phyloP scores from a whole-genome alignment of 2,113 vertebrate species.

The Sorex fumeus region DNA sequence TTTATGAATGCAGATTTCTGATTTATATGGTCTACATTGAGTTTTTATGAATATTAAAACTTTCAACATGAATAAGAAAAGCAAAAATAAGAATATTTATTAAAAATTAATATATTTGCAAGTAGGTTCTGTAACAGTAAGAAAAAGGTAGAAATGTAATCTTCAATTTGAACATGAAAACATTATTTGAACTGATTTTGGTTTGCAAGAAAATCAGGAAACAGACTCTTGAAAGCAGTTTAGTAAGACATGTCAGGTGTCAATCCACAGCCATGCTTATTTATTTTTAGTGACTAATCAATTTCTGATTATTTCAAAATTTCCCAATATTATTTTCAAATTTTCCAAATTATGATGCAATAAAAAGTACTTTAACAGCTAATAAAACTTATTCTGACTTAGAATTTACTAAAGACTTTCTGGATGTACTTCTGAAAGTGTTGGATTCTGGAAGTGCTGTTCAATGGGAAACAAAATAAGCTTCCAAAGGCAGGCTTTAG shows the following conservation, averaged over 20 bases:
- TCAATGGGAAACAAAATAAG: constrained; percentile 1
- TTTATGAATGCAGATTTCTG: not conserved
- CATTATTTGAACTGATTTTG: not conserved
- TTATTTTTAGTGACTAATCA: not conserved
- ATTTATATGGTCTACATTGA: not conserved
- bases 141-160: constrained; percentile 15
- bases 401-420: constrained; percentile 20
- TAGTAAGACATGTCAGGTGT: not conserved
- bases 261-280: not conserved
- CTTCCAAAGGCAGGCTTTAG: constrained; percentile 20
- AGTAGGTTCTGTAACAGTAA: not conserved
- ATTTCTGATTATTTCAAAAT: not conserved
- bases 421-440: constrained; percentile 56
- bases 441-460: constrained; percentile 12
- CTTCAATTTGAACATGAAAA: not conserved
- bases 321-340: too few relatives aligned
- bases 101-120: not conserved
- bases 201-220: constrained; percentile 30
- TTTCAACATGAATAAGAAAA: not conserved
- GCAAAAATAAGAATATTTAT: constrained; percentile 21
- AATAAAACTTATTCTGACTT: constrained; percentile 50
- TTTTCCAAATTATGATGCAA: not conserved
- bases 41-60: not conserved
- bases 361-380: constrained; percentile 1
- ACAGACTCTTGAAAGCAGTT: not conserved